phyloP scores from a whole-genome alignment of 2,797 vertebrate species.

The Mus spretus region DNA sequence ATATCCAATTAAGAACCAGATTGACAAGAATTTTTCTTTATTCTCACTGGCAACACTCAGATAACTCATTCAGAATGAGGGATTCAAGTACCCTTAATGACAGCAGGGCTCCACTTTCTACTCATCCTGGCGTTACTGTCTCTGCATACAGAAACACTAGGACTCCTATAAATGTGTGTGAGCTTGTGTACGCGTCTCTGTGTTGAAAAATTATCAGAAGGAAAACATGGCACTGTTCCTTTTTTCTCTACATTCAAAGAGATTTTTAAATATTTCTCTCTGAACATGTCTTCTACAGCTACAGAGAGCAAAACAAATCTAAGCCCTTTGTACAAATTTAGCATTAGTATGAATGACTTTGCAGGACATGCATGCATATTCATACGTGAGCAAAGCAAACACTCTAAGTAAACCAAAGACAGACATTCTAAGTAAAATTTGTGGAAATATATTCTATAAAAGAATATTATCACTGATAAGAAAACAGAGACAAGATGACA shows the following conservation, averaged over 20 bases:
- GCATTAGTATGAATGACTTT: not conserved
- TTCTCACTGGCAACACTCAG: constrained; percentile 53
- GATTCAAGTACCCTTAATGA: constrained; percentile 59
- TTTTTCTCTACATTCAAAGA: not conserved
- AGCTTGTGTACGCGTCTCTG: not conserved
- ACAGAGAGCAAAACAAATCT: not conserved
- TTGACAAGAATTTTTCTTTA: constrained; percentile 67
- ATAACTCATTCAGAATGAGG: constrained; percentile 66
- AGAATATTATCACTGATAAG: not conserved
- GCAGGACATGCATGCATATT: not conserved
- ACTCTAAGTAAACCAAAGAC: not conserved
- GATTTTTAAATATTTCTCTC: not conserved
- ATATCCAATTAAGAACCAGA: constrained; percentile 72
- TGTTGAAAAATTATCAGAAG: constrained; percentile 35
- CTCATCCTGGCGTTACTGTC: not conserved
- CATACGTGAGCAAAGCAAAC: not conserved
- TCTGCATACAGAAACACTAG: constrained; percentile 25
- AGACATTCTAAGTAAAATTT: not conserved
- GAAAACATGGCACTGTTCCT: not conserved
- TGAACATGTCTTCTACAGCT: not conserved
- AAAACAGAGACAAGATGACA: not conserved
- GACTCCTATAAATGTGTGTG: not conserved
- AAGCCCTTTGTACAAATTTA: not conserved
- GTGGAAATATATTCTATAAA: not conserved
- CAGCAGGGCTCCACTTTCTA: constrained; percentile 34